Base-by-base conservation (phyloP, 2,113 vertebrate species). In the Benthochromis sp. region DNA sequence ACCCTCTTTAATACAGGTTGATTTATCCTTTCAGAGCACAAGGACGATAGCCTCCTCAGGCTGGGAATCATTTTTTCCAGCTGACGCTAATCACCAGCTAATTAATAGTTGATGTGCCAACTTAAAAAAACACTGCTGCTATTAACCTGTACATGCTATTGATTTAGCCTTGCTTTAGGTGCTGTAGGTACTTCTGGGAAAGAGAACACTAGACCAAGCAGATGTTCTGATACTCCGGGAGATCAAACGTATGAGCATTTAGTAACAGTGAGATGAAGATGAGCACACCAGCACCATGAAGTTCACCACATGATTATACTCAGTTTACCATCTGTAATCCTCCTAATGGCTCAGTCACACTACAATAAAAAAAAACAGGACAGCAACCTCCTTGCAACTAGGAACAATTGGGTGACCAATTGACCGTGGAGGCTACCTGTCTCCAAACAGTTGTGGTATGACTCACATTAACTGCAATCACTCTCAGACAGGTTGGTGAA, bases 1-100 rank as follows among this genome's bases (percentile, higher is more conserved):
- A 87, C 16, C 21, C 78, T 82, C 34, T 91, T 85, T 89, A 85
- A 90, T 83, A 76, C 91, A 90, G 94, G 92, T 93, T 88, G 95
- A 95, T 90, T 93, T 93, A 91, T 96, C 95, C 93, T 96, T 94
- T 95, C 95, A 86, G 93, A 95, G 95, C 94, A 94, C 95, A 97
- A 97, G 96, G 97, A 96, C 96, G 94, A 95, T 95, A 81, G 91
- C 91, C 95, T 97, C 96, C 96, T 92, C 88, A 85, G 97, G 95
- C 96, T 97, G 94, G 95, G 96, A 97, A 97, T 97, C 96, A 97
- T 95, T 96, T 94, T 96, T 94, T 95, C 95, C 97, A 95, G 95
- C 95, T 96, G 95, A 97, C 96, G 97, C 97, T 97, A 97, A 98
- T 97, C 96, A 97, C 96, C 95, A 92, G 93, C 96, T 97, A 98